Base-by-base conservation (phyloP, 2,888 invertebrate species). In the Pharmacophagus antenor region DNA sequence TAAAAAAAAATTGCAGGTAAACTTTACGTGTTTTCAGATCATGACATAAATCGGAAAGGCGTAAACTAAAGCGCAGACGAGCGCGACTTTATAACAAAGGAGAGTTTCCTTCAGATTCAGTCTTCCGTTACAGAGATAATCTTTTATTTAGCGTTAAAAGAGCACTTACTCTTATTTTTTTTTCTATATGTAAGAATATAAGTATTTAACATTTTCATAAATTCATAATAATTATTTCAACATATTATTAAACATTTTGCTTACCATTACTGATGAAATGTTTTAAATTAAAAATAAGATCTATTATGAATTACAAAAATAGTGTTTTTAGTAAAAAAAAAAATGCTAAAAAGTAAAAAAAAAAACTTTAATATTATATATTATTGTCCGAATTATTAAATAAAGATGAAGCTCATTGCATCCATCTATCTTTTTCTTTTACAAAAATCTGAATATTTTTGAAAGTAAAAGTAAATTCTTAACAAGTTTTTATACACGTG, bases 41-140 rank as follows among this genome's bases (percentile, higher is more conserved):
- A 21, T 53, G 53, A 53, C 53, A 53, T 53, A 53, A 53, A 53
- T 53, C 42, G 41, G 53, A 53, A 53, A 42, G 23, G 42, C 53
- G 53, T 53, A 22, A 48, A 48, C 31, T 56, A 44, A 56, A 56
- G 42, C 49, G 41, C 41, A 49, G 50, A 56, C 56, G 37, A 50
- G 56, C 56, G 50, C 49, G 27, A 51, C 51, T 20, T 18, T 23
- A 21, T 50, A 56, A 50, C 49, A 56, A 50, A 50, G 50, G 56
- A 56, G 21, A 41, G 46, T 44, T 57, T 51, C 51, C 44, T 51
- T 31, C 27, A 51, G 17, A 42, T 20, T 42, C 56, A 50, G 42
- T 56, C 42, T 56, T 50, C 56, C 42, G 50, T 50, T 56, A 42
- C 42, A 42, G 42, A n/a, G 42, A 42, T 42, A 42, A 42, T 42